These are phyloP conservation scores for Clunio marinus DNA, from an alignment of 2,888 invertebrate species.

Conservation along the genomic window DNA sequence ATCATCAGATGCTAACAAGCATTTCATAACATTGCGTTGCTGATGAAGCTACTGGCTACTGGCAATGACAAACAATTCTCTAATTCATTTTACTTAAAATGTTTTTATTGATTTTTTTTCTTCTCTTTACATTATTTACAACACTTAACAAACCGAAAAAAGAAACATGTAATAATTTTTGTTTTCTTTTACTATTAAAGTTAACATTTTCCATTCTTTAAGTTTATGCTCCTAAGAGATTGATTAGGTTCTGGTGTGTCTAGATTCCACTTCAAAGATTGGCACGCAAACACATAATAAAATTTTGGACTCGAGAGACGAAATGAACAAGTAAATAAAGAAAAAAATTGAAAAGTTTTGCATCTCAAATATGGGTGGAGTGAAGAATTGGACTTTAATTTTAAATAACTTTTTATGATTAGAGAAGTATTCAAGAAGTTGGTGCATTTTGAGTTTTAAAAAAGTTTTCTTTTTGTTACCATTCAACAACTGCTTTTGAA, in stretches of 20 bases:
- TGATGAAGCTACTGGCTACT: no score
- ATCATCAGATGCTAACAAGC: no score
- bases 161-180: slow-evolving; percentile 13
- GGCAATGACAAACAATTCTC: no score
- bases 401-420: no score
- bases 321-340: not conserved
- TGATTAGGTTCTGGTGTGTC: not conserved
- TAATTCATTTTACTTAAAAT: no score
- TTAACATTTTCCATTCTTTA: not conserved
- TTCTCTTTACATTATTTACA: slow-evolving; percentile 20
- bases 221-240: not conserved
- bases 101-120: slow-evolving; percentile 11
- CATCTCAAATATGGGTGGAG: not conserved
- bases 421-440: not conserved
- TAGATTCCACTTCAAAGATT: not conserved
- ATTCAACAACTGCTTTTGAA: not conserved
- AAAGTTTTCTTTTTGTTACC: not conserved
- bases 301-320: not conserved
- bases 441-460: not conserved
- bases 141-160: not conserved
- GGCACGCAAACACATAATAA: not conserved
- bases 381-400: not conserved
- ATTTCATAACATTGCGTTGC: no score
- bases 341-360: not conserved
- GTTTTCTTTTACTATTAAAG: no score